These are phyloP conservation scores for Euthynnus affinis DNA, from an alignment of 2,797 vertebrate species.

Conservation along the genomic window DNA sequence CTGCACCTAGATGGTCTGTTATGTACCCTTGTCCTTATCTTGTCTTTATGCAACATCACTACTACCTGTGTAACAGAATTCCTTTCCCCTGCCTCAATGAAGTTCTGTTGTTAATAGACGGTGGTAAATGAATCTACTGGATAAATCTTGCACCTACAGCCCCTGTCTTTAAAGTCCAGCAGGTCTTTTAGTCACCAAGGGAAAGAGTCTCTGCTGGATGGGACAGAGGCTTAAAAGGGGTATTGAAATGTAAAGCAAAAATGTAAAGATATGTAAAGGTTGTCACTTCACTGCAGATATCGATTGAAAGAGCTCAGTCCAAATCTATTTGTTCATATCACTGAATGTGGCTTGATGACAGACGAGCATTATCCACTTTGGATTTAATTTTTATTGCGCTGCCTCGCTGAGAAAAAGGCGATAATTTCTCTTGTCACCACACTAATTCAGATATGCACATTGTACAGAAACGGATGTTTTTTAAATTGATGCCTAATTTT, in stretches of 20 bases:
- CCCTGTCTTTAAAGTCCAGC: conserved; percentile 29
- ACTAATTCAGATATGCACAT: conserved; percentile 84
- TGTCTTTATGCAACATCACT: conserved; percentile 69
- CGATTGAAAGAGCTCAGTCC: conserved; percentile 68
- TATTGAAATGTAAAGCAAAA: conserved; percentile 33
- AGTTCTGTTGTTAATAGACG: conserved; percentile 42
- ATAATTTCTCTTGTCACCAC: conserved; percentile 64
- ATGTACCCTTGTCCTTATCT: conserved; percentile 49
- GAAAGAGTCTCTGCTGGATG: conserved; percentile 31
- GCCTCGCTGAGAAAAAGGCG: conserved; percentile 44
- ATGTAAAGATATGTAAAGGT: conserved; percentile 26
- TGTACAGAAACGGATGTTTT: conserved; percentile 79
- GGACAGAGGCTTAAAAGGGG: conserved; percentile 21
- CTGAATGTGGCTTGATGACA: conserved; percentile 69
- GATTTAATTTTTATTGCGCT: conserved; percentile 46
- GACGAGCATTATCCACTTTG: conserved; percentile 54
- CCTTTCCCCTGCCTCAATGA: conserved; percentile 43
- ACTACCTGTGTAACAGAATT: conserved; percentile 67
- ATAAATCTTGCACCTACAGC: conserved; percentile 39
- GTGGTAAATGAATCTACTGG: conserved; percentile 50
- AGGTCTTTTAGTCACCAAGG: conserved; percentile 17
- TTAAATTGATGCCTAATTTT: conserved; percentile 79
- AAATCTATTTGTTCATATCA: conserved; percentile 75
- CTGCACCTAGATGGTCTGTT: conserved; percentile 53
- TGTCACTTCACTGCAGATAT: conserved; percentile 65